These are phyloP conservation scores for Penaeus chinensis DNA, from an alignment of 1,140 invertebrate genomes.

Conservation along the genomic window DNA sequence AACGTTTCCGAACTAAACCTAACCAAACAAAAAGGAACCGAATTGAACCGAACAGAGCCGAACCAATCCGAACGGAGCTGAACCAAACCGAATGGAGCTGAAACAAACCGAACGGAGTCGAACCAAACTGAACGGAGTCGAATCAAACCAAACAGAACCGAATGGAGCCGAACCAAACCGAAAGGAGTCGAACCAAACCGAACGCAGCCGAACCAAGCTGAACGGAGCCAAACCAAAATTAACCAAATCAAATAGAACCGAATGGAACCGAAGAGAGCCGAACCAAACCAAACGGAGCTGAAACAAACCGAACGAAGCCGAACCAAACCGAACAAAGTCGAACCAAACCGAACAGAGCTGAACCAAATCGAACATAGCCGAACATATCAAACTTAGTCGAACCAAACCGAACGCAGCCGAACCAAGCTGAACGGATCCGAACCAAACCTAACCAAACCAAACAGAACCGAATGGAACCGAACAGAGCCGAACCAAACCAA, in stretches of 20 bases:
- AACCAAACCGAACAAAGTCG: constrained; percentile 64
- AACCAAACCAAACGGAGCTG: background rate
- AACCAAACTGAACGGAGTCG: constrained; percentile 26
- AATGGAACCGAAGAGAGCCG: constrained; percentile 64
- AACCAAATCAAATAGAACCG: constrained; percentile 65
- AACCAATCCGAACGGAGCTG: constrained; percentile 65
- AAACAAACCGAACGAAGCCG: constrained; percentile 25
- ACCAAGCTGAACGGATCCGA: background rate
- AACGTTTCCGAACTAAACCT: background rate
- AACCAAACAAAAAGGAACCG: constrained; percentile 30
- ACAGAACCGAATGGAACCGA: constrained; percentile 65
- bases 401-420: constrained; percentile 33
- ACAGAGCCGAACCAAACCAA: constrained; percentile 66
- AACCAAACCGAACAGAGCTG: constrained; percentile 46
- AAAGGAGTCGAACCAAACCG: constrained; percentile 37
- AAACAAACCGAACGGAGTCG: background rate
- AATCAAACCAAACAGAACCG: constrained; percentile 62
- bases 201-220: constrained; percentile 63
- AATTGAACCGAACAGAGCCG: constrained; percentile 65
- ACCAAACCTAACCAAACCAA: constrained; percentile 40
- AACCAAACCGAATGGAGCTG: constrained; percentile 63
- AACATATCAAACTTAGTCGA: constrained; percentile 63
- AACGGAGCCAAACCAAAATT: constrained; percentile 38
- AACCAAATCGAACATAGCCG: background rate
- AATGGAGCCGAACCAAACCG: background rate